Percentiles rank a stretch among this genome's conserved stretches.
Evolutionary conservation across 2,888 invertebrate species (phyloP).

Genomic region (Eudemis profundana): DNA sequence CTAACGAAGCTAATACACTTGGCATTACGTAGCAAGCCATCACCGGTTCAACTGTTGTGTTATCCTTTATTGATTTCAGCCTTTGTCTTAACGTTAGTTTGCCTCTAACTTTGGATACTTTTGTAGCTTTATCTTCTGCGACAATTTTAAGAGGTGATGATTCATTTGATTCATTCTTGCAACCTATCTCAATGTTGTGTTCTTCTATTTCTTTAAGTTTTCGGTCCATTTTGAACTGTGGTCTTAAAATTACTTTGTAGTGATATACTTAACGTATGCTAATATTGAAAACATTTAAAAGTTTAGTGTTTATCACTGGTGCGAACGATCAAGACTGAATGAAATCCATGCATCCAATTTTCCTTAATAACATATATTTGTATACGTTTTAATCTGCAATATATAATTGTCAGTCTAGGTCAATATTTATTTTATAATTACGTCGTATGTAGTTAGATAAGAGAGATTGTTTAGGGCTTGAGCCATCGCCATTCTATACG

Average conservation of each 20-base stretch:
- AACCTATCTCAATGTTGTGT: constrained; percentile 49
- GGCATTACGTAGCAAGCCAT: constrained; percentile 89
- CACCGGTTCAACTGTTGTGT: constrained; percentile 90
- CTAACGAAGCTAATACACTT: constrained; percentile 88
- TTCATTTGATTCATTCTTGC: constrained; percentile 58
- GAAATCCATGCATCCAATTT: constrained; percentile 55
- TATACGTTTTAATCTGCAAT: constrained; percentile 49
- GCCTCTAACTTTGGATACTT: constrained; percentile 51
- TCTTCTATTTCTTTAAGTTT: constrained; percentile 47
- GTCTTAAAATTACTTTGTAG: neutral
- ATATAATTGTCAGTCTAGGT: constrained; percentile 37
- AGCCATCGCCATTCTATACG: constrained; percentile 17
- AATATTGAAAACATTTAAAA: neutral
- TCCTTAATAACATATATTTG: constrained; percentile 52
- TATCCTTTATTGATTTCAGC: constrained; percentile 71
- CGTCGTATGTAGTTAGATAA: constrained; percentile 55
- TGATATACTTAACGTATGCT: no score
- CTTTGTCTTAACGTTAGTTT: constrained; percentile 64
- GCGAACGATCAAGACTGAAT: constrained; percentile 41
- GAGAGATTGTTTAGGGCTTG: constrained; percentile 39
- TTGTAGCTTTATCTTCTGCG: constrained; percentile 47
- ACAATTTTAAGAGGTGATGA: constrained; percentile 61
- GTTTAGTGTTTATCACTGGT: constrained; percentile 6
- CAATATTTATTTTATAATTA: constrained; percentile 49
- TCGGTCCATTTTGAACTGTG: constrained; percentile 23